Conservation (phyloP, 2,113 vertebrate genomes). For the Neodon shergylaensis region DNA sequence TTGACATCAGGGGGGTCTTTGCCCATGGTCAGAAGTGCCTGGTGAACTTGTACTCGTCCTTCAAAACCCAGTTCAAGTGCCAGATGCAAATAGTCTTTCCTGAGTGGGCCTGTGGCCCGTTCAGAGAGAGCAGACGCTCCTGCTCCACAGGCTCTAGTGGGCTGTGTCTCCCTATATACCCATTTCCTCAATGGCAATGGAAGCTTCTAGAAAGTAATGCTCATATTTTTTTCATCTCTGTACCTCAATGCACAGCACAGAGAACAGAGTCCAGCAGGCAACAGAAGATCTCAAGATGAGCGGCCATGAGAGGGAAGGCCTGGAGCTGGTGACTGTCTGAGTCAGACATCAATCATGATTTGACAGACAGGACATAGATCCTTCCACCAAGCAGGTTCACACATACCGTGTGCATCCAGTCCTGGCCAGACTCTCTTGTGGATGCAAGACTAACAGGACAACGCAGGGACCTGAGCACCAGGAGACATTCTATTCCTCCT, state of each 20-base stretch:
- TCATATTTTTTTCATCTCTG: neutral
- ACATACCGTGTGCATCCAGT: neutral
- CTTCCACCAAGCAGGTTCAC: too few species aligned
- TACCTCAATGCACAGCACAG: neutral
- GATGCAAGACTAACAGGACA: neutral
- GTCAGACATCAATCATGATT: neutral
- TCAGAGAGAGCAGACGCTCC: neutral
- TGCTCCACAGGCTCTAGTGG: neutral
- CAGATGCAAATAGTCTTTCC: neutral
- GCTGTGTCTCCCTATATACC: accelerated
- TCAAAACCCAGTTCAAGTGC: constrained; percentile 28
- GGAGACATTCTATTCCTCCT: neutral
- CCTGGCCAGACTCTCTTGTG: neutral
- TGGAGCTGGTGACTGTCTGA: neutral
- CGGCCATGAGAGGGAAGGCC: neutral
- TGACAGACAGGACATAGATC: neutral
- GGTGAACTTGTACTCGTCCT: neutral
- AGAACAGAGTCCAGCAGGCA: neutral
- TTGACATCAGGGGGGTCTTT: neutral
- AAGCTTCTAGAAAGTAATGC: neutral
- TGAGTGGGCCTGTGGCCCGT: neutral
- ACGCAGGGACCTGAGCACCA: neutral
- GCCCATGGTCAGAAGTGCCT: neutral
- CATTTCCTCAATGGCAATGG: neutral
- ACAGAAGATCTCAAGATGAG: neutral